A percentile compares a stretch with the other conserved stretches of the same genome.
Conservation (phyloP, 2,113 vertebrate species). For the Phalacrocorax aristotelis region DNA sequence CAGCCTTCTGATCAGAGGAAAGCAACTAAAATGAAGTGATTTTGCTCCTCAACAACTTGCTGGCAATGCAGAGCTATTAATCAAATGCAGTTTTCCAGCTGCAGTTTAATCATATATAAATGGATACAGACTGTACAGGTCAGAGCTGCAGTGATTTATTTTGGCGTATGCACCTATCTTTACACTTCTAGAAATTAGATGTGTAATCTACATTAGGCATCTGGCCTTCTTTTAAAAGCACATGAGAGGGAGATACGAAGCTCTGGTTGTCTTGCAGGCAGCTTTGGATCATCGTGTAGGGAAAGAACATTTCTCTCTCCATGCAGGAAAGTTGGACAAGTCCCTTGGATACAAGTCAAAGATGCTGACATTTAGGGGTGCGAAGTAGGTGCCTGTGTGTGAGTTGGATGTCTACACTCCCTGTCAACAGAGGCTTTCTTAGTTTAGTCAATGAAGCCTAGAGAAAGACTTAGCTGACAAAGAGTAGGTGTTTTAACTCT, state of each 20-base stretch:
- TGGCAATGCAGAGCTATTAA: neutral
- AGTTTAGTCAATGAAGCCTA: neutral
- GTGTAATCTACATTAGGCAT: neutral
- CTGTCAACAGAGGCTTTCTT: neutral
- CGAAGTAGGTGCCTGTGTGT: neutral
- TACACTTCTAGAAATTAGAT: neutral
- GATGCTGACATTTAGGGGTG: neutral
- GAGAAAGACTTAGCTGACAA: neutral
- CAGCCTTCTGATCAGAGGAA: neutral
- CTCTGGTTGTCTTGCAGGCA: neutral
- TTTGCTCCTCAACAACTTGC: neutral
- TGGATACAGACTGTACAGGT: neutral
- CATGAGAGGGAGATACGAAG: neutral
- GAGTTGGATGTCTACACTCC: neutral
- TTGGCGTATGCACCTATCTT: neutral
- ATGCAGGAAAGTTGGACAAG: rapidly evolving
- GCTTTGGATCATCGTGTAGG: neutral
- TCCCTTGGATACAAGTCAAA: neutral
- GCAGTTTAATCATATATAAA: neutral
- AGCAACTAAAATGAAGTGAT: neutral
- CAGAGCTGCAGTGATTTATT: neutral
- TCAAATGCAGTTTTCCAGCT: neutral
- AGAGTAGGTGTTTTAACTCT: too few relatives aligned
- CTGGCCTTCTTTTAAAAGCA: neutral
- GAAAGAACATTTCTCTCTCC: neutral